Evolutionary conservation across 2,797 vertebrate genomes (phyloP).

Genomic region (Botia almorhae): DNA sequence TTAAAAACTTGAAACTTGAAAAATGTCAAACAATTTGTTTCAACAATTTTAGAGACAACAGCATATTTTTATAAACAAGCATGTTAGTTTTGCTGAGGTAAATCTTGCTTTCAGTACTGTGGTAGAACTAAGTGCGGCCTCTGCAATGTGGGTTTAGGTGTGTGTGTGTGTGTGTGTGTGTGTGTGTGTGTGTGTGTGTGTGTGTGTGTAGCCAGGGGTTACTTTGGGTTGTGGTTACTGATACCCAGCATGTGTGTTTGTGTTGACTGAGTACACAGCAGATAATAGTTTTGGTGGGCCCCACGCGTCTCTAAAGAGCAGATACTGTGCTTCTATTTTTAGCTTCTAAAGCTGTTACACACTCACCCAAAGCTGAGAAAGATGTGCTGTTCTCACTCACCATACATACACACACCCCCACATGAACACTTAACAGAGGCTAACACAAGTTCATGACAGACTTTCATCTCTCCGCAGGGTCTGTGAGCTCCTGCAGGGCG

Average conservation of each 20-base stretch:
- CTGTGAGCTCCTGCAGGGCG: conserved; percentile 95
- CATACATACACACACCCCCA: neutral
- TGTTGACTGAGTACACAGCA: neutral
- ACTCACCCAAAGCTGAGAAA: neutral
- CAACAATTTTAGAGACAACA: no score
- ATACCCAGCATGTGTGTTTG: neutral
- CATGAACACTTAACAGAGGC: neutral
- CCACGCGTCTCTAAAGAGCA: neutral
- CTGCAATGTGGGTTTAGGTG: no score
- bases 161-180: neutral
- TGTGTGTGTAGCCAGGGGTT: neutral
- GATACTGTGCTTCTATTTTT: conserved; percentile 7
- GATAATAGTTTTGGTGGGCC: neutral
- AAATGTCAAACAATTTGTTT: no score
- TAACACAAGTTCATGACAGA: neutral
- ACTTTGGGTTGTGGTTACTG: neutral
- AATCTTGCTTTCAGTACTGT: neutral
- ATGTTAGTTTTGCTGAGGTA: no score
- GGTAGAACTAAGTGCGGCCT: no score
- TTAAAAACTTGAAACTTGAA: no score
- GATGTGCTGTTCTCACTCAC: neutral
- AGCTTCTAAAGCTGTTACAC: neutral
- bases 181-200: neutral
- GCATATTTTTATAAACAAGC: no score
- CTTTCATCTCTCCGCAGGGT: conserved; percentile 77